phyloP scores from a whole-genome alignment of 2,888 invertebrate genomes.

The Nasonovia ribisnigri region DNA sequence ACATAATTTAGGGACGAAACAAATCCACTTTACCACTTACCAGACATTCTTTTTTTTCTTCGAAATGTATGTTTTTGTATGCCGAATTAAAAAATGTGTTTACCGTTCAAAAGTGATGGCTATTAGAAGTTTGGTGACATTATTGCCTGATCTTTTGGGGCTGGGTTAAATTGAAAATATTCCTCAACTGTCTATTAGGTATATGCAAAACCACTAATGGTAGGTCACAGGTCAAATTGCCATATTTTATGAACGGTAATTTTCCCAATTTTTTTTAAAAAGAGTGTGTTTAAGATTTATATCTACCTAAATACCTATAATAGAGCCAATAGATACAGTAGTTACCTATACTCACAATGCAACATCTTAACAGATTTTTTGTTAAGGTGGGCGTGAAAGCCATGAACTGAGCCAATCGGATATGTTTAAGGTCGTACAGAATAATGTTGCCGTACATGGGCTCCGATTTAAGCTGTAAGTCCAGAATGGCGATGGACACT shows the following conservation, averaged over 20 bases:
- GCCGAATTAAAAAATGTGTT: not conserved
- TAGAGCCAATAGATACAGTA: not conserved
- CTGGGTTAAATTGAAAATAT: not conserved
- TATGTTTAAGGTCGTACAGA: conserved; percentile 21
- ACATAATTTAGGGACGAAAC: not conserved
- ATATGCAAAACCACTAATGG: not conserved
- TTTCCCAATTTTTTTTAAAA: too few relatives aligned
- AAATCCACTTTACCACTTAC: not conserved
- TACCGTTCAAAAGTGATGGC: not conserved
- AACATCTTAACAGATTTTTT: conserved; percentile 37
- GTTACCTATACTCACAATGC: conserved; percentile 26
- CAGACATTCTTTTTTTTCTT: not conserved
- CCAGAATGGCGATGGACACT: not conserved
- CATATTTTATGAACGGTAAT: not conserved
- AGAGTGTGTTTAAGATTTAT: too few relatives aligned
- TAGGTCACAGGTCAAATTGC: not conserved
- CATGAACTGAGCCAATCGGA: conserved; percentile 42
- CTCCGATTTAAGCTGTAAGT: conserved; percentile 40
- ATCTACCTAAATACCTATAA: too few relatives aligned
- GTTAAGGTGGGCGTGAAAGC: conserved; percentile 45
- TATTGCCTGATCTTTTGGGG: not conserved
- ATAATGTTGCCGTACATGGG: conserved; percentile 23
- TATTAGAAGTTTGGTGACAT: not conserved
- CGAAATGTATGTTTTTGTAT: not conserved
- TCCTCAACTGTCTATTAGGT: not conserved